Conservation (phyloP, 2,113 vertebrate genomes). For the Vimba vimba region DNA sequence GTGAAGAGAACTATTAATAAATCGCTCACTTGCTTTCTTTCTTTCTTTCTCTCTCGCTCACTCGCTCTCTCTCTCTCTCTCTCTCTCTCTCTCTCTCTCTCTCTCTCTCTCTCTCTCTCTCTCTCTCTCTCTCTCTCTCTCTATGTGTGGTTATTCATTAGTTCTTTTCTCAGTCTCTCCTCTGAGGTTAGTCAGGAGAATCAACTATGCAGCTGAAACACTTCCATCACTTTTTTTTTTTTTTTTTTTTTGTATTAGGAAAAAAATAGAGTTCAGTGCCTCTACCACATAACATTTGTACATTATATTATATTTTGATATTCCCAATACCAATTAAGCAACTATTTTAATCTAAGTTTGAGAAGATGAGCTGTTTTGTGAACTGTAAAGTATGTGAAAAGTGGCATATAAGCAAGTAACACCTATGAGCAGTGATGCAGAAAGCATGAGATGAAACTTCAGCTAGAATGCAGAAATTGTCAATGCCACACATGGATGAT, state of each 20-base stretch:
- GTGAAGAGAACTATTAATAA: slow-evolving; percentile 49
- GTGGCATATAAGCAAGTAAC: not conserved
- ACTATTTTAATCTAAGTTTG: not conserved
- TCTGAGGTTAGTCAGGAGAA: not conserved
- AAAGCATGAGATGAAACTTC: not conserved
- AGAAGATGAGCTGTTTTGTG: not conserved
- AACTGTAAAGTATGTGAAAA: not conserved
- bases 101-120: too few species aligned
- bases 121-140: not conserved
- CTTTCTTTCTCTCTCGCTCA: not conserved
- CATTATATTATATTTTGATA: not conserved
- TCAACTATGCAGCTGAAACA: not conserved
- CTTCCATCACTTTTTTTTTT: not conserved
- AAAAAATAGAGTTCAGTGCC: not conserved
- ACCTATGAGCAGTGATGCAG: not conserved
- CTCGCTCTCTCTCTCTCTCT: not conserved
- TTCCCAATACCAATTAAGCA: not conserved
- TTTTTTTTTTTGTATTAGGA: not conserved
- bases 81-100: too few species aligned
- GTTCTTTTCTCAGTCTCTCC: not conserved
- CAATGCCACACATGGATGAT: not conserved
- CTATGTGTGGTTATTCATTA: not conserved
- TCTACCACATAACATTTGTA: not conserved
- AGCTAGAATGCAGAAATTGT: not conserved
- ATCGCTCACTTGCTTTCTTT: not conserved